Percentiles rank a stretch among this genome's conserved stretches.
phyloP scores from a whole-genome alignment of 2,797 vertebrate genomes.

The Lacerta agilis region DNA sequence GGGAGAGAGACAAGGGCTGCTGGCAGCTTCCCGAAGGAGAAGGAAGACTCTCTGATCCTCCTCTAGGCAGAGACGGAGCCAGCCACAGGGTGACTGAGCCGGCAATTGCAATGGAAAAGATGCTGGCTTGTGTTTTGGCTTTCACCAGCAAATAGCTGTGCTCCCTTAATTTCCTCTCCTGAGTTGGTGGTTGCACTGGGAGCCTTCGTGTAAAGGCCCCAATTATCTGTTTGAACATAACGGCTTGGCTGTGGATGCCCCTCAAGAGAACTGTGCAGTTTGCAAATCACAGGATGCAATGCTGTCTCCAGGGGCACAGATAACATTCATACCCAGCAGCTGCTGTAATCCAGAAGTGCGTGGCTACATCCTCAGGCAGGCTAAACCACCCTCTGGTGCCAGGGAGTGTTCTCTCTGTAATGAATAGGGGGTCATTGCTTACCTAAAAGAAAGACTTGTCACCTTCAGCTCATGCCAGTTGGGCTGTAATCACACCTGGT shows the following conservation, averaged over 20 bases:
- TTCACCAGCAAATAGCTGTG: conserved; percentile 12
- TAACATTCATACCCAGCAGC: not conserved
- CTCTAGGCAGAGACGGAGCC: conserved; percentile 9
- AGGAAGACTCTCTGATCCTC: conserved; percentile 32
- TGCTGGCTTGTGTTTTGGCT: conserved; percentile 44
- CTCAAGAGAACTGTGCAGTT: not conserved
- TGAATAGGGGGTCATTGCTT: not conserved
- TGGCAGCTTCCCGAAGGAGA: conserved; percentile 27
- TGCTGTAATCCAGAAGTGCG: conserved; percentile 13
- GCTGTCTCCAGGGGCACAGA: not conserved
- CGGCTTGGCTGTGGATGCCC: not conserved
- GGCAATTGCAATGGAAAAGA: conserved; percentile 32
- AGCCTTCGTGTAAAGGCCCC: not conserved
- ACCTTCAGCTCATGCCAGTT: not conserved
- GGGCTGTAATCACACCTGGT: not conserved
- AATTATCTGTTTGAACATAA: conserved; percentile 1
- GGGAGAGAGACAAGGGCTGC: conserved; percentile 29
- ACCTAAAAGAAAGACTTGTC: not conserved
- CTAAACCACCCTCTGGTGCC: not conserved
- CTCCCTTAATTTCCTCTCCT: conserved; percentile 22
- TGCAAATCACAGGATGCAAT: not conserved
- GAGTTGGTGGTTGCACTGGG: not conserved
- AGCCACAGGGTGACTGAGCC: conserved; percentile 28
- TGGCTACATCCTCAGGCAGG: not conserved
- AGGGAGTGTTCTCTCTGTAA: not conserved